These are phyloP conservation scores for Mormyrus iriodes DNA, from an alignment of 2,113 vertebrate species.

Conservation along the genomic window DNA sequence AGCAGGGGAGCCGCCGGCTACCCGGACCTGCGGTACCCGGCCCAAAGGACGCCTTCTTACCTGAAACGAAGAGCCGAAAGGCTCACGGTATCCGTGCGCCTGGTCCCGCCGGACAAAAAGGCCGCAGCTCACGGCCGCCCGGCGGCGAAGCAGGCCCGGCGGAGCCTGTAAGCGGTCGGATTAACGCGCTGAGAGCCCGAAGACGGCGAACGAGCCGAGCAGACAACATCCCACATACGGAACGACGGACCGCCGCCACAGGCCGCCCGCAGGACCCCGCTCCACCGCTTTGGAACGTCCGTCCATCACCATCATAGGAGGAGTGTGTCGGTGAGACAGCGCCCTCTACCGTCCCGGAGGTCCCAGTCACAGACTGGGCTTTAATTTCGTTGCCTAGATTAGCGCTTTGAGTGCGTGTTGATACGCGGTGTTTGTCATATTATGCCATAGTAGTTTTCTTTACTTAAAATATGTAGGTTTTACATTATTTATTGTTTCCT, in stretches of 20 bases:
- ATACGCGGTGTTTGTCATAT: background rate
- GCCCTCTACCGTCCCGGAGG: background rate
- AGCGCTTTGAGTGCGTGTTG: background rate
- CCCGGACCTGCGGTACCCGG: background rate
- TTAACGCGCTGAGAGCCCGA: background rate
- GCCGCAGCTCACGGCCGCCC: background rate
- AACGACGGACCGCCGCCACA: background rate
- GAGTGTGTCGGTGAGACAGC: background rate
- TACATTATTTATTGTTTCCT: background rate
- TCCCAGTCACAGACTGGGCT: background rate
- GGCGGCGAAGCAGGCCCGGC: background rate
- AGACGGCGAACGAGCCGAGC: background rate
- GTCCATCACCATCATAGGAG: background rate
- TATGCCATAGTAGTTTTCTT: background rate
- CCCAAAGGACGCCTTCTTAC: background rate
- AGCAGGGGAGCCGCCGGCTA: background rate
- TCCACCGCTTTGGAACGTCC: background rate
- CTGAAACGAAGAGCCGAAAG: background rate
- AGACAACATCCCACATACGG: background rate
- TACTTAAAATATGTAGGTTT: background rate
- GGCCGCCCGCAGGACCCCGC: slow-evolving; percentile 1
- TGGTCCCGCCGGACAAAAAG: background rate
- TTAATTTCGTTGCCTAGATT: background rate
- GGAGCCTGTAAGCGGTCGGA: background rate
- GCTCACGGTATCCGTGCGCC: background rate